phyloP scores from a whole-genome alignment of 1,140 invertebrate species.

The Yoshiicerus persimilis region DNA sequence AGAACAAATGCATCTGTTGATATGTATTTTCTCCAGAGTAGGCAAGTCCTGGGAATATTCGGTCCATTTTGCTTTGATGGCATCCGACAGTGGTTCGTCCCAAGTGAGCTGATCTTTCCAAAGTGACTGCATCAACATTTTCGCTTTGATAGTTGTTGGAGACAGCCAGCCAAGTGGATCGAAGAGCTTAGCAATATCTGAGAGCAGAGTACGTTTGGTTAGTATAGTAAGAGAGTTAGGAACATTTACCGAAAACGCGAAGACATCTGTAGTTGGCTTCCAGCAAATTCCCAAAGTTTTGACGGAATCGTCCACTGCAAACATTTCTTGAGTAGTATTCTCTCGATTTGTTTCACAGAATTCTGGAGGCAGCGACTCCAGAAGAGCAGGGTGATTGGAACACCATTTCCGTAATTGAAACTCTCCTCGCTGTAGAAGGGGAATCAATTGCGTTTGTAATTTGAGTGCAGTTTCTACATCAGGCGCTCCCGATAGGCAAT shows the following conservation, averaged over 20 bases:
- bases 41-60: not conserved
- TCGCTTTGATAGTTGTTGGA: slow-evolving; percentile 47
- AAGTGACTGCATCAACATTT: slow-evolving; percentile 52
- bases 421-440: slow-evolving; percentile 38
- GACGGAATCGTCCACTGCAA: slow-evolving; percentile 38
- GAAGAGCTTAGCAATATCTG: slow-evolving; percentile 25
- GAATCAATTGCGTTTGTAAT: slow-evolving; percentile 40
- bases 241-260: slow-evolving; percentile 28
- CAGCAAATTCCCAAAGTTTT: slow-evolving; percentile 33
- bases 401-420: slow-evolving; percentile 53
- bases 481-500: not conserved
- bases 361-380: slow-evolving; percentile 25
- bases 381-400: slow-evolving; percentile 45
- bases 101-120: slow-evolving; percentile 50
- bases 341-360: slow-evolving; percentile 21
- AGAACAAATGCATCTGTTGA: not conserved
- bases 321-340: not conserved
- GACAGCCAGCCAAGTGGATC: slow-evolving; percentile 29
- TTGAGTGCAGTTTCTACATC: not conserved
- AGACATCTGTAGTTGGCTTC: not conserved
- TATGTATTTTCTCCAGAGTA: not conserved
- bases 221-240: slow-evolving; percentile 45
- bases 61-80: slow-evolving; percentile 42
- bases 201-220: slow-evolving; percentile 26
- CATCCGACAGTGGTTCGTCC: slow-evolving; percentile 52